A percentile compares a stretch with the other conserved stretches of the same genome.
These are phyloP conservation scores for Muscicapa adusta DNA, from an alignment of 2,113 vertebrate species.

Conservation along the genomic window DNA sequence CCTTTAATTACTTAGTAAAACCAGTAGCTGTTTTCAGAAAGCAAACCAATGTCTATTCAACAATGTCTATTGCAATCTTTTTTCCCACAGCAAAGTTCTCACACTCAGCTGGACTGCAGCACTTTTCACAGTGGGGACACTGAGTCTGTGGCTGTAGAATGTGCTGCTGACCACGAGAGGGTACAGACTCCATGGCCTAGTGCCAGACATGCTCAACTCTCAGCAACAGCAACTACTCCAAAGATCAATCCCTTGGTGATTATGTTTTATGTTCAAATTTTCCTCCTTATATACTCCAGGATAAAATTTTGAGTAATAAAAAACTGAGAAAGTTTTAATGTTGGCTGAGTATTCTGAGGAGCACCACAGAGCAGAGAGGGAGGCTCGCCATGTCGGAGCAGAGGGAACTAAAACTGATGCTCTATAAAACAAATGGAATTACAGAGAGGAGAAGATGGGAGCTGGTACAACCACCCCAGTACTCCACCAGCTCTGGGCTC, in stretches of 20 bases:
- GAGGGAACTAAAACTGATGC: neutral
- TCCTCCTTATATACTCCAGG: neutral
- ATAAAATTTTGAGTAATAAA: neutral
- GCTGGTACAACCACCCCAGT: neutral
- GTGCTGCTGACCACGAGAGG: neutral
- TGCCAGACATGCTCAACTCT: neutral
- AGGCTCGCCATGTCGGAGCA: rapidly evolving
- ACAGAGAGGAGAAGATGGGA: neutral
- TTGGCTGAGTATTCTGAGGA: neutral
- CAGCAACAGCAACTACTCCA: neutral
- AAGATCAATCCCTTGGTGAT: neutral
- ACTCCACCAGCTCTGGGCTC: neutral
- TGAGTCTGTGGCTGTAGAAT: neutral
- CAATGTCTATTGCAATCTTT: neutral
- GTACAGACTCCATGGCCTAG: no score
- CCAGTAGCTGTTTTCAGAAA: neutral
- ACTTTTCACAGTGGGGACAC: neutral
- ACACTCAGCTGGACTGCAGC: neutral
- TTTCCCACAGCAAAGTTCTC: neutral
- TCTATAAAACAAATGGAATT: neutral
- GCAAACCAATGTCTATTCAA: neutral
- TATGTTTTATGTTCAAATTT: neutral
- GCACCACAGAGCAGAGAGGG: neutral
- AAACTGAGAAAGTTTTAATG: neutral
- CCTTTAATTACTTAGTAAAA: neutral